phyloP scores from a whole-genome alignment of 2,113 vertebrate species.

The Paradisaea rubra region DNA sequence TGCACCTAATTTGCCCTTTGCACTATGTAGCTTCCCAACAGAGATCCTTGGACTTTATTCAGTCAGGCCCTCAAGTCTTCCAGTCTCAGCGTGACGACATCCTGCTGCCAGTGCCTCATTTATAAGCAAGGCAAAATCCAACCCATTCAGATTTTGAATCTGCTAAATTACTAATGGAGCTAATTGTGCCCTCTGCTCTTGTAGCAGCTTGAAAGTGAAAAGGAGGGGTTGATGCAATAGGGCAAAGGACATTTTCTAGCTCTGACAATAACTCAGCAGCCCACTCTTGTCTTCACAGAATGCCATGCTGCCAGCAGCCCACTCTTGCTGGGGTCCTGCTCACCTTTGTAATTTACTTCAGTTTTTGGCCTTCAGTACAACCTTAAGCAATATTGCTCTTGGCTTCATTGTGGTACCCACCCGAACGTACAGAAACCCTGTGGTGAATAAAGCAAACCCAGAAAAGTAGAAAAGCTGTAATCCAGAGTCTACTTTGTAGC shows the following conservation, averaged over 20 bases:
- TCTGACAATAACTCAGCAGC: neutral
- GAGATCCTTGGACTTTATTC: neutral
- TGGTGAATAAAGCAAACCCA: neutral
- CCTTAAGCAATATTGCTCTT: neutral
- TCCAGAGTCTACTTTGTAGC: neutral
- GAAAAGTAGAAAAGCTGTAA: neutral
- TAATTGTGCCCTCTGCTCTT: constrained; percentile 30
- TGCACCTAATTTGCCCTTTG: neutral
- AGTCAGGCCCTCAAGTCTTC: neutral
- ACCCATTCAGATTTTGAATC: neutral
- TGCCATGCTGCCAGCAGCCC: neutral
- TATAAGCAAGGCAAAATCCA: neutral
- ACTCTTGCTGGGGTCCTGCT: neutral
- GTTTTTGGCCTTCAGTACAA: neutral
- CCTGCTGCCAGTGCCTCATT: constrained; percentile 5
- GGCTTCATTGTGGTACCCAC: neutral
- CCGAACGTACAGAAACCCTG: neutral
- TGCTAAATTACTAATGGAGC: constrained; percentile 14
- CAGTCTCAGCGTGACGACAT: neutral
- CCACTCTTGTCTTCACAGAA: neutral
- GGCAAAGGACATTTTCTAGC: neutral
- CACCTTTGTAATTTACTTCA: neutral
- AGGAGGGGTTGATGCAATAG: neutral
- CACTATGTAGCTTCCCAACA: neutral
- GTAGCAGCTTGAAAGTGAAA: neutral